A percentile compares a stretch with the other conserved stretches of the same genome.
Conservation (phyloP, 2,888 invertebrate species). For the Neoaliturus tenellus region DNA sequence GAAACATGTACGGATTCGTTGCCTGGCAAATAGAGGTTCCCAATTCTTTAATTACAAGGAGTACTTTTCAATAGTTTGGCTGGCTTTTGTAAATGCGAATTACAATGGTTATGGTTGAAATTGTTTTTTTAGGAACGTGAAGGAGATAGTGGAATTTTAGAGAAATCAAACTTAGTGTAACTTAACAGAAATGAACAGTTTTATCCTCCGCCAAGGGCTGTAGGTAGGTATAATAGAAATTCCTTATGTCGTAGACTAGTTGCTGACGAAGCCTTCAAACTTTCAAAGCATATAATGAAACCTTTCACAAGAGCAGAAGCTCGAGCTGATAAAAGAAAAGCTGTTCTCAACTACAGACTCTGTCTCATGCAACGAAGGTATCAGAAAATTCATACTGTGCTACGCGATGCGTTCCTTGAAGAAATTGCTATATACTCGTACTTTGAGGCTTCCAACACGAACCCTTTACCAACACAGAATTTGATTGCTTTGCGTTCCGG, state of each 20-base stretch:
- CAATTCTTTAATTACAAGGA: slow-evolving; percentile 59
- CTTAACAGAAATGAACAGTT: slow-evolving; percentile 39
- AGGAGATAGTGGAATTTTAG: slow-evolving; percentile 52
- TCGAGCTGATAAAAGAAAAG: slow-evolving; percentile 45
- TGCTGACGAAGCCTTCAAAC: slow-evolving; percentile 53
- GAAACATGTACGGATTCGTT: slow-evolving; percentile 59
- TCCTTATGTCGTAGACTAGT: slow-evolving; percentile 12
- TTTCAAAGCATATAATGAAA: slow-evolving; percentile 52
- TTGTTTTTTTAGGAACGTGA: slow-evolving; percentile 54
- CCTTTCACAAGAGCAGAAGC: slow-evolving; percentile 46
- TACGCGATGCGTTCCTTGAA: slow-evolving; percentile 51
- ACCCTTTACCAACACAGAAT: slow-evolving; percentile 47
- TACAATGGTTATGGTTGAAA: slow-evolving; percentile 60
- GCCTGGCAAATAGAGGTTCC: slow-evolving; percentile 56
- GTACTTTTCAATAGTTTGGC: slow-evolving; percentile 58
- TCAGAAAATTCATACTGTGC: slow-evolving; percentile 54
- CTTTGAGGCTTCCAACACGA: slow-evolving; percentile 42
- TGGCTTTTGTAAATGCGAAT: slow-evolving; percentile 58
- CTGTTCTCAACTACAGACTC: slow-evolving; percentile 54
- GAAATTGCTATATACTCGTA: slow-evolving; percentile 18
- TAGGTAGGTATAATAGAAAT: slow-evolving; percentile 23
- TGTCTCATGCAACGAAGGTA: slow-evolving; percentile 51
- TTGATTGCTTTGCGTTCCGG: slow-evolving; percentile 26
- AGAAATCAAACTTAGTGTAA: slow-evolving; percentile 48
- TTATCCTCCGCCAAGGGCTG: slow-evolving; percentile 42